These are phyloP conservation scores for Phyllotis vaccarum DNA, from an alignment of 2,797 vertebrate species.

Conservation along the genomic window DNA sequence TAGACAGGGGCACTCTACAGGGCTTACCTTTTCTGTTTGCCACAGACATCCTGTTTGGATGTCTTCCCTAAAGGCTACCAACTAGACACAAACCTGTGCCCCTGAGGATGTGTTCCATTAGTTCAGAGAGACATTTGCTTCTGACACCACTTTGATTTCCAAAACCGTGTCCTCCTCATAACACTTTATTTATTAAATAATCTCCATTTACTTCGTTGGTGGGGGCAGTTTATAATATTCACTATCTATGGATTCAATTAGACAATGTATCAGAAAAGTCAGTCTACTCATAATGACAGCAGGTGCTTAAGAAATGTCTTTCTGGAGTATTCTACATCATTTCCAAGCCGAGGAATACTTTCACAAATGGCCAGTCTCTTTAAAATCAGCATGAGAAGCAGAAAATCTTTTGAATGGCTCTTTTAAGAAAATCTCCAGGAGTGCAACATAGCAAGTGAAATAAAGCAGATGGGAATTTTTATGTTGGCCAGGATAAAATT, in stretches of 20 bases:
- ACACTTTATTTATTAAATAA: background rate
- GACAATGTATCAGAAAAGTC: background rate
- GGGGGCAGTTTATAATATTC: background rate
- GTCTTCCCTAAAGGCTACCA: too few species aligned
- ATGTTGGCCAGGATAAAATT: background rate
- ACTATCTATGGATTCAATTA: slow-evolving; percentile 2
- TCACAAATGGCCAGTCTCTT: background rate
- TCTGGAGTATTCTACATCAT: background rate
- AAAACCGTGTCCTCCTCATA: background rate
- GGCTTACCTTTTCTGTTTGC: fast-evolving
- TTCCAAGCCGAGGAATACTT: background rate
- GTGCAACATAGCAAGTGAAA: background rate
- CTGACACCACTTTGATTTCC: background rate
- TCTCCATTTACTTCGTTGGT: background rate
- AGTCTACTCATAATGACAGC: background rate
- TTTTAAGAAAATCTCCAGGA: background rate
- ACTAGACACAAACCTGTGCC: fast-evolving
- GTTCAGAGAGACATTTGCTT: background rate
- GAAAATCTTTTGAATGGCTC: background rate
- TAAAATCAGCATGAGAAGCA: background rate
- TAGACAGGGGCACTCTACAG: background rate
- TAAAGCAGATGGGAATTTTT: background rate
- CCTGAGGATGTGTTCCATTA: fast-evolving
- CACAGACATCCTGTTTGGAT: fast-evolving
- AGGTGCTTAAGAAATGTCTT: background rate